Conservation (phyloP, 1,140 invertebrate genomes). For the Drosophila hydei region DNA sequence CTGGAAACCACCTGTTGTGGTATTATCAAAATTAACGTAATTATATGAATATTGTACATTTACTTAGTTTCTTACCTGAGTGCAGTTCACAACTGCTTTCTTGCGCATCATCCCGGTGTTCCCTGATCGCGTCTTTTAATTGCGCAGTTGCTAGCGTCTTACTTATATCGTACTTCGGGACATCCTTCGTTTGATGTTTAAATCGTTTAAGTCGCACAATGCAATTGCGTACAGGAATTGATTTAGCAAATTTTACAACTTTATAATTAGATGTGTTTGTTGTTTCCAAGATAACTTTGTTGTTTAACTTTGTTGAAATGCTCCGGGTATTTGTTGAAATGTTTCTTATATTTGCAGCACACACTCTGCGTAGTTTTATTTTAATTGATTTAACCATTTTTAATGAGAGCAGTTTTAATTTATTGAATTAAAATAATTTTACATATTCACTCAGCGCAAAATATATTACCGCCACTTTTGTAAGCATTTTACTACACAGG, state of each 20-base stretch:
- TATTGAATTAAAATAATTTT: constrained; percentile 15
- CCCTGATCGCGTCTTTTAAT: neutral
- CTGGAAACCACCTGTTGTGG: no score
- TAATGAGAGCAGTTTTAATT: neutral
- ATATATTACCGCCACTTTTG: constrained; percentile 35
- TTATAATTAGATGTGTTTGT: neutral
- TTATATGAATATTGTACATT: no score
- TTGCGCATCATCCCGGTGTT: neutral
- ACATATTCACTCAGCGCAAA: neutral
- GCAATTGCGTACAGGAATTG: constrained; percentile 31
- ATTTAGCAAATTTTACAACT: neutral
- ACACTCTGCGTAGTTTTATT: neutral
- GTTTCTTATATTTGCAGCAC: neutral
- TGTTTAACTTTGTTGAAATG: neutral
- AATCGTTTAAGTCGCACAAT: constrained; percentile 48
- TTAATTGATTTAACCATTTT: constrained; percentile 41
- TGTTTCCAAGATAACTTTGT: no score
- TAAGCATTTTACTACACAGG: neutral
- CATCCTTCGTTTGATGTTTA: neutral
- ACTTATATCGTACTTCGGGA: neutral
- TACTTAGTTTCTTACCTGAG: no score
- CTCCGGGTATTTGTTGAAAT: no score
- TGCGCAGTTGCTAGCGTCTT: neutral
- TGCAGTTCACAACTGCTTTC: no score
- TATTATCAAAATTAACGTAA: no score